Evolutionary conservation across 2,113 vertebrate species (phyloP).

Genomic region (Ailurus styani): DNA sequence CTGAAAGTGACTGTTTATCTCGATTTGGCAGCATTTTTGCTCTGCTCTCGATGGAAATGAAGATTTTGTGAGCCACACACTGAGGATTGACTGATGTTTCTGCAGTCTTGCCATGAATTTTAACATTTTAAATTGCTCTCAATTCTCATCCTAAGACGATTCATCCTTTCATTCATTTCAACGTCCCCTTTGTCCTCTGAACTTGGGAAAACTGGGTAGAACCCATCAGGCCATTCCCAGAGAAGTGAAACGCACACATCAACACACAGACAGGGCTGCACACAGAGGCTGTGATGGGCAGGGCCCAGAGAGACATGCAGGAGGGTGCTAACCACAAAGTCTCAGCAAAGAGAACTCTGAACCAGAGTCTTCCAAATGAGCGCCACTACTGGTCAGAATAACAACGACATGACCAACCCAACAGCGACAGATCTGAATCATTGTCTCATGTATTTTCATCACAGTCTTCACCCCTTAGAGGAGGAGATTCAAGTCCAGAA

Average conservation of each 20-base stretch:
- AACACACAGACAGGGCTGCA: not conserved
- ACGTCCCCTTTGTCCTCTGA: not conserved
- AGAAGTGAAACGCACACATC: not conserved
- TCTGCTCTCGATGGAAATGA: not conserved
- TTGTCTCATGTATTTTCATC: not conserved
- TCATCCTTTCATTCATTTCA: not conserved
- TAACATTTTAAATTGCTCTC: not conserved
- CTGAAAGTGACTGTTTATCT: not conserved
- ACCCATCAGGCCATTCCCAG: not conserved
- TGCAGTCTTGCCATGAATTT: not conserved
- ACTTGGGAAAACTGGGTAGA: not conserved
- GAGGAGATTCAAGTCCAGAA: not conserved
- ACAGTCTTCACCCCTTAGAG: not conserved
- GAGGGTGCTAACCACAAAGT: accelerated
- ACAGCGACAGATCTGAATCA: not conserved
- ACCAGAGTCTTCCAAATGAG: not conserved
- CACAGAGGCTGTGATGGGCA: accelerated
- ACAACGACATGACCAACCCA: not conserved
- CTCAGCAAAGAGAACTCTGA: not conserved
- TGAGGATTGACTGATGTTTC: not conserved
- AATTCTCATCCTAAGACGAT: not conserved
- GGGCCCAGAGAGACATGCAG: not conserved
- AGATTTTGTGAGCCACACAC: not conserved
- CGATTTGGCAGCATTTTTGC: not conserved
- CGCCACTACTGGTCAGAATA: not conserved